Evolutionary conservation across 1,140 invertebrate genomes (phyloP), one percentile per base, ranked within the genome.

Genomic region (Trichogramma pretiosum): DNA sequence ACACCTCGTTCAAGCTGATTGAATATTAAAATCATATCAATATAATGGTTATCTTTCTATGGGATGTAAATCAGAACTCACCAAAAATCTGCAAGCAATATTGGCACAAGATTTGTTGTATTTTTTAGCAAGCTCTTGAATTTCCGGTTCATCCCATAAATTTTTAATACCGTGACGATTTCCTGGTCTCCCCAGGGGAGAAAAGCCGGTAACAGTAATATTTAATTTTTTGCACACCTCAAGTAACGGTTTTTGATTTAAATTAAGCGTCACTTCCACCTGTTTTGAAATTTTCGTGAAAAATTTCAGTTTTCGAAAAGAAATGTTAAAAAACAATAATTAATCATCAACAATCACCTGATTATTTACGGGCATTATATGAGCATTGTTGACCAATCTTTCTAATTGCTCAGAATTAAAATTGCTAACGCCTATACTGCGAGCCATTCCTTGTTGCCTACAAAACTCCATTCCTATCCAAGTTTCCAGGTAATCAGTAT

Each of bases 381-480:
- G 78, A 1, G 80, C 79, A 14, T 67, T 68, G n/a, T 77, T 66
- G 3, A 93, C 56, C 5, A 97, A 58, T 18, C 86, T 73, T 19
- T 82, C 73, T 8, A 93, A 78, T 72, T 97, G 93, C 37, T 79
- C 70, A 22, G 76, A 80, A 64, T 91, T 95, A 62, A 96, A 96
- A 65, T 96, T 97, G 21, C 89, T 94, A 1, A 96, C 48, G 1
- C 93, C 93, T 57, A 97, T 89, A 44, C 84, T 83, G 34, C 74
- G 79, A 0, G 77, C 72, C n/a, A 91, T 72, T 1, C 89, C 89
- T 51, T 79, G 68, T 17, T 78, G 71, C 3, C 84, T 81, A 36
- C 84, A 77, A 28, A 82, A 74, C 70, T 95, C 93, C 79, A 96
- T 78, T 23, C 78, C 90, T 68, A 79, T 82, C 91, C 92, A 98